These are phyloP conservation scores for Rhea americana DNA, from an alignment of 2,113 vertebrate genomes.

Conservation along the genomic window DNA sequence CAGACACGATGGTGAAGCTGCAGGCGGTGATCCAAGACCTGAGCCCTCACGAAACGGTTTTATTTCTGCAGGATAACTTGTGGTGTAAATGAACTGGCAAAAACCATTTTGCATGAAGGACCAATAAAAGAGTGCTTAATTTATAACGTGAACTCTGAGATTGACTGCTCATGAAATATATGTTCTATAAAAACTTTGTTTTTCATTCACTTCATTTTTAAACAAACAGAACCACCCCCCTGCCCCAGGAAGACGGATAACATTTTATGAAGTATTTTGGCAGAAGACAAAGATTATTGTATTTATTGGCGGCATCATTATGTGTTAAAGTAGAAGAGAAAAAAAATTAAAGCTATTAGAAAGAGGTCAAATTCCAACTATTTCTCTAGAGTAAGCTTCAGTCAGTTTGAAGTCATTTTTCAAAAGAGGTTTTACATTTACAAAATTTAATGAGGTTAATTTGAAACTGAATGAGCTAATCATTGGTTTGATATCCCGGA, in stretches of 20 bases:
- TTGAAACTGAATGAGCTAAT: conserved; percentile 27
- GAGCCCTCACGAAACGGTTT: background rate
- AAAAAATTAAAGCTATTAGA: conserved; percentile 32
- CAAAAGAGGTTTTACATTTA: background rate
- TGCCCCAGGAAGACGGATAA: background rate
- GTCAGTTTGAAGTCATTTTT: conserved; percentile 43
- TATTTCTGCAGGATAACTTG: background rate
- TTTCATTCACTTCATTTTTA: background rate
- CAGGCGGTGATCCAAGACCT: background rate
- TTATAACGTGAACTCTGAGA: background rate
- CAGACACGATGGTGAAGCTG: background rate
- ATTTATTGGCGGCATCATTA: conserved; percentile 40
- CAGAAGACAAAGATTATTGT: conserved; percentile 18
- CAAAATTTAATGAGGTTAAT: conserved; percentile 20
- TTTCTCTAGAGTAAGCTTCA: background rate
- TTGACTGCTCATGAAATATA: background rate
- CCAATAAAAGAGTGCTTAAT: background rate
- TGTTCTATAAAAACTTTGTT: background rate
- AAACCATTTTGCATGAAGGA: background rate
- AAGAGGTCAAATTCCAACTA: conserved; percentile 51
- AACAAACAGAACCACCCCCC: background rate
- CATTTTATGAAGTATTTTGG: conserved; percentile 43
- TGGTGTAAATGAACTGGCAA: background rate
- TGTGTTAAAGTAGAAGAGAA: conserved; percentile 24
- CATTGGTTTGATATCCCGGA: conserved; percentile 2